phyloP scores from a whole-genome alignment of 2,113 vertebrate species.

The Labeo rohita region DNA sequence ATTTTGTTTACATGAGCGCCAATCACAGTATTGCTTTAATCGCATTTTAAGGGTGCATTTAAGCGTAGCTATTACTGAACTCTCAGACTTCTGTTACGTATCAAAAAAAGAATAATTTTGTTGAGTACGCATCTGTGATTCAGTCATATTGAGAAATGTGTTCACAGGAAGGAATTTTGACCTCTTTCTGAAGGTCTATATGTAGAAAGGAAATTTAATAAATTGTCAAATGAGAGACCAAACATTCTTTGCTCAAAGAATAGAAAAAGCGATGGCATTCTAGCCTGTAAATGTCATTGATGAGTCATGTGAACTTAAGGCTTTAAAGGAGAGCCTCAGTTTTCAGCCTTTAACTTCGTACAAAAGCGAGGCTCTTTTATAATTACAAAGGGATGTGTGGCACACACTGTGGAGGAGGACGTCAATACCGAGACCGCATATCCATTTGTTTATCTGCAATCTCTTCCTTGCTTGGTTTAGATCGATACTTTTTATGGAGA shows the following conservation, averaged over 20 bases:
- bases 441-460: constrained; percentile 33
- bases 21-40: background rate
- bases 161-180: background rate
- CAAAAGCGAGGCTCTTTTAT: background rate
- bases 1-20: background rate
- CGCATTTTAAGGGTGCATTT: background rate
- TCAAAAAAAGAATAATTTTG: background rate
- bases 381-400: constrained; percentile 20
- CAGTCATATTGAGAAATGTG: background rate
- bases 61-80: background rate
- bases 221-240: background rate
- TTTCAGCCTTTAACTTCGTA: constrained; percentile 3
- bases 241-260: background rate
- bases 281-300: constrained; percentile 15
- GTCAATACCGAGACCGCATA: constrained; percentile 35
- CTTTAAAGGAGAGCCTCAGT: constrained; percentile 5
- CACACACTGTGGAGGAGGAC: background rate
- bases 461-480: constrained; percentile 18
- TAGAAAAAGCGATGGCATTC: background rate
- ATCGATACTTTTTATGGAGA: constrained; percentile 36
- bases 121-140: background rate
- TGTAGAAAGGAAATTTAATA: background rate
- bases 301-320: constrained; percentile 21
- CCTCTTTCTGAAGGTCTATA: background rate
- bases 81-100: background rate